A percentile compares a stretch with the other conserved stretches of the same genome.
These are phyloP conservation scores for Quadriops clusia DNA, from an alignment of 2,888 invertebrate genomes.

Conservation along the genomic window DNA sequence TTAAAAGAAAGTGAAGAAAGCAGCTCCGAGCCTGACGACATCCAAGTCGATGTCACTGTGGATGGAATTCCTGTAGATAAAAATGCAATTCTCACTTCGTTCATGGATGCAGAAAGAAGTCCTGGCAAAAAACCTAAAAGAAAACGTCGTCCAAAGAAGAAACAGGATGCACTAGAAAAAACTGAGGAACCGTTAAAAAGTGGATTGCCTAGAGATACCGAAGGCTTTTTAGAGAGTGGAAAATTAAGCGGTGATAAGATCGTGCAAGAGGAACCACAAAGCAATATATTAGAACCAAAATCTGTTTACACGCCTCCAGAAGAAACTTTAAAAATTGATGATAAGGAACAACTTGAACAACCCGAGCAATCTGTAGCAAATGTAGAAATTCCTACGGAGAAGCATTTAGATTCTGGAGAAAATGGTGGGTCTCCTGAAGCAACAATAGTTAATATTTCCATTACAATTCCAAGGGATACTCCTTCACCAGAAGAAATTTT, in stretches of 20 bases:
- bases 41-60: constrained; percentile 23
- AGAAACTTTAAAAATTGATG: too few relatives aligned
- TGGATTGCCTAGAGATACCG: too few relatives aligned
- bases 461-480: constrained; percentile 17
- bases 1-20: constrained; percentile 9
- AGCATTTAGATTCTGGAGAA: too few relatives aligned
- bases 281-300: too few relatives aligned
- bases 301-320: too few relatives aligned
- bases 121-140: constrained; percentile 9
- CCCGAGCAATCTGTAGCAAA: not conserved
- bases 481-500: constrained; percentile 7
- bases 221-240: too few relatives aligned
- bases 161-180: constrained; percentile 21
- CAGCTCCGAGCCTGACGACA: constrained; percentile 13
- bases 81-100: too few relatives aligned
- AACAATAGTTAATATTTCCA: constrained; percentile 19
- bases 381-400: constrained; percentile 5
- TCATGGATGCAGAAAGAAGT: constrained; percentile 13
- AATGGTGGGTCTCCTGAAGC: constrained; percentile 7
- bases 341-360: too few relatives aligned
- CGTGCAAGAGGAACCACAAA: too few relatives aligned
- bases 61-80: constrained; percentile 23
- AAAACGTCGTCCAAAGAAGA: too few relatives aligned
- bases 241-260: too few relatives aligned
- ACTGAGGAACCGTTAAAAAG: constrained; percentile 16